Base-by-base conservation (phyloP, 2,797 vertebrate genomes). In the Acanthis flammea region DNA sequence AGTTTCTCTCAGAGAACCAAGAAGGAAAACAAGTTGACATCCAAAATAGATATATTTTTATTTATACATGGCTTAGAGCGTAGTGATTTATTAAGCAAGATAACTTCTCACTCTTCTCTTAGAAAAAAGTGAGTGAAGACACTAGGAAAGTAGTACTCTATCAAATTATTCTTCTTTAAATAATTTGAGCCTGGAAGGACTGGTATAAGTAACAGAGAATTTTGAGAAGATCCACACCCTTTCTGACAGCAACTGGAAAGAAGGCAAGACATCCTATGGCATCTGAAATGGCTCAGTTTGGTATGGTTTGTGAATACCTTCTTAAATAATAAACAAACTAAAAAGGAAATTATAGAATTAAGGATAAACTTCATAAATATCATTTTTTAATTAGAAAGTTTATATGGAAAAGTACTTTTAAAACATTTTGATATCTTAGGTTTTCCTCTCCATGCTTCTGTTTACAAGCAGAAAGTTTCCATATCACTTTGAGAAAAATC, bases 91-190 rank as follows among this genome's bases (percentile, higher is more conserved):
- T 93, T 96, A 91, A 91, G 48, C 63, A 95, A 94, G 77, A 66
- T 54, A 89, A 81, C 16, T 80, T 94, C 77, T 90, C 85, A 85
- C 23, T 94, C 33, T 94, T 92, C 57, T 88, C 77, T 95, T 88
- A 79, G 42, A 92, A 50, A 63, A 96, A 90, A 87, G 75, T 72
- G 48, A 67, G 47, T 62, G 58, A 72, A 88, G 57, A 65, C 72
- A 90, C 22, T 58, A 77, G 77, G 68, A 97, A 96, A 95, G 92
- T 75, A 96, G 91, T 89, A 79, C 27, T 41, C 42, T 95, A 42
- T 94, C 93, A 95, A 85, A 76, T 93, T 94, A 89, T 51, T 63
- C 62, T 77, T 92, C 42, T 80, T 72, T 54, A 96, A 95, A 92
- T 96, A 94, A 96, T 95, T 90, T 95, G 83, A 96, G 44, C 57